phyloP scores from a whole-genome alignment of 2,113 vertebrate genomes.

The Tupaia chinensis region DNA sequence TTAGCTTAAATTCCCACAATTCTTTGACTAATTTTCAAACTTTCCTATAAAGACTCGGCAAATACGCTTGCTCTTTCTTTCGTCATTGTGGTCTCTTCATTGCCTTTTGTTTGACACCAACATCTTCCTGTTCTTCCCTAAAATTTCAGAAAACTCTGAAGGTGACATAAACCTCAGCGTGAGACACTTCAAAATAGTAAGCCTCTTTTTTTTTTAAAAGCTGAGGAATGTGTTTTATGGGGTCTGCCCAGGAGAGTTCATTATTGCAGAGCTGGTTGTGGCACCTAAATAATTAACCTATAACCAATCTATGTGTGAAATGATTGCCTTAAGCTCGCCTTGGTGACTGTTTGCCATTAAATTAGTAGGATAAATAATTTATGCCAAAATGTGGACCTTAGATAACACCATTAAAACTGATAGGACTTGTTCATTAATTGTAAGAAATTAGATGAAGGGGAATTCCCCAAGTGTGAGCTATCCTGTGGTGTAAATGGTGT shows the following conservation, averaged over 20 bases:
- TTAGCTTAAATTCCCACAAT: not conserved
- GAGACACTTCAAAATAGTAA: conserved; percentile 75
- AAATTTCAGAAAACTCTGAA: conserved; percentile 18
- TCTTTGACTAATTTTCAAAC: conserved; percentile 40
- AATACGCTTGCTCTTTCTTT: not conserved
- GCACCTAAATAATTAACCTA: conserved; percentile 88
- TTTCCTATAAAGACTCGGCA: conserved; percentile 20
- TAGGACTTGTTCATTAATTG: conserved; percentile 85
- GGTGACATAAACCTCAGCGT: conserved; percentile 64
- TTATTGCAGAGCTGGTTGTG: conserved; percentile 72
- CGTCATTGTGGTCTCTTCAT: not conserved
- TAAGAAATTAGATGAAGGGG: conserved; percentile 86
- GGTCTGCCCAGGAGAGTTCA: conserved; percentile 85
- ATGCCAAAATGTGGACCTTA: conserved; percentile 84
- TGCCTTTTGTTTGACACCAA: not conserved
- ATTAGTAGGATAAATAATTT: conserved; percentile 90
- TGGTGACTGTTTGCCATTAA: conserved; percentile 86
- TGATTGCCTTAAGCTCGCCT: conserved; percentile 85
- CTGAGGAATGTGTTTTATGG: conserved; percentile 84
- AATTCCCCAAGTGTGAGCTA: conserved; percentile 80
- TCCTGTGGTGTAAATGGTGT: conserved; percentile 73
- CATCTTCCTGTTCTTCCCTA: not conserved
- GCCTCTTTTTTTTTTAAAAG: conserved; percentile 62
- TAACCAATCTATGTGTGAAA: conserved; percentile 84
- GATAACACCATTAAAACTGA: conserved; percentile 85